Evolutionary conservation across 2,888 invertebrate species (phyloP), one percentile per base, ranked within the genome.

Genomic region (Sphinx pinastri): DNA sequence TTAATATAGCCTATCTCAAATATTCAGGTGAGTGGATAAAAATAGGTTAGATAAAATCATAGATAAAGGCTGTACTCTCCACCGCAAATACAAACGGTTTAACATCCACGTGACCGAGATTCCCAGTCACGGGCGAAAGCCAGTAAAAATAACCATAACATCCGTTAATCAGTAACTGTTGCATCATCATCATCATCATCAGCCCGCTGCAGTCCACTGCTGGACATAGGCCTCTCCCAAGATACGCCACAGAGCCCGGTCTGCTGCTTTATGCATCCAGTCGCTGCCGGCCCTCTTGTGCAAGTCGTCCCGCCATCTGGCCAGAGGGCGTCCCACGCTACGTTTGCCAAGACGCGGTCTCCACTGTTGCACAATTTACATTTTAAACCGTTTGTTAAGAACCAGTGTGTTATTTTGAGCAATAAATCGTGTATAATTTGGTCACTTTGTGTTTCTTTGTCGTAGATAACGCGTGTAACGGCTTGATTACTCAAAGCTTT

Each of bases 371-470:
- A 76, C 74, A 72, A 76, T 79, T 78, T 71, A 77, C 72, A 74
- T 77, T 75, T 72, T 71, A 69, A 75, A 76, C 73, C 73, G 70
- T 74, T 73, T 73, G 75, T 75, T 76, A 74, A 63, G 72, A 68
- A 70, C 71, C 52, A 69, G 52, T 13, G n/a, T 67, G 54, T 31
- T 38, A 67, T 51, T 51, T 54, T 55, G 76, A 78, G 79, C 75
- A 77, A 81, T 83, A 83, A 82, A 83, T 79, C 75, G 71, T 78
- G 71, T 77, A 79, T 81, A 79, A 78, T 82, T 77, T 81, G 78
- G 77, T 77, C 82, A 81, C 76, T 38, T 81, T 76, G 77, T 76
- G 78, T 72, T 71, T 73, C 58, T 25, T 55, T 63, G 69, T 63
- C 52, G 19, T 74, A 74, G 76, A 80, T 75, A 76, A 78, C 73